Base-by-base conservation (phyloP, 2,113 vertebrate species). In the Bujurquina vittata region DNA sequence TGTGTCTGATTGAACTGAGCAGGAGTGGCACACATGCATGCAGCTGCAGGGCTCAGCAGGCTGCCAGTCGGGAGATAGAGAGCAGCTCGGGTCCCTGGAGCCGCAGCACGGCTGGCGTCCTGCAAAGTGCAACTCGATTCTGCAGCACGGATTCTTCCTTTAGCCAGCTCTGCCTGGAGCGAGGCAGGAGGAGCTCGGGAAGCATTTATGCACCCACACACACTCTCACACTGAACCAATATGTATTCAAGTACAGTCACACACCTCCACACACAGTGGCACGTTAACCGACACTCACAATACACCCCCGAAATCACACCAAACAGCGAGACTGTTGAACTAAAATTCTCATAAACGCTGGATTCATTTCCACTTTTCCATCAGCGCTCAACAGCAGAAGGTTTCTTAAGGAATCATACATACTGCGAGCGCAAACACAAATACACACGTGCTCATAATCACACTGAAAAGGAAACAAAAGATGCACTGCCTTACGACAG, bases 171-270 rank as follows among this genome's bases (percentile, higher is more conserved):
- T 84, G 92, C 91, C 92, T 84, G 86, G 84, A 95, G 93, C 90
- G 67, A 93, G 82, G 88, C 82, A 87, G 88, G 89, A 91, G 91
- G 72, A 87, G 84, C 91, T 91, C 89, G 77, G 87, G 90, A 92
- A 93, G 93, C 93, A 93, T 92, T 94, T 90, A 88, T 90, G 91
- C 92, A 94, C 91, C 93, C 94, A 95, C 95, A 93, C 95, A 94
- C 90, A 82, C 93, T 91, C 88, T 90, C 89, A 54, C 90, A 87
- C 81, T 82, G 33, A 89, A 85, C 90, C 90, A 89, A 92, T 92
- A 91, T 93, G 91, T 92, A 93, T 92, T 94, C 86, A 95, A 92
- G 93, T 81, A 86, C 92, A 92, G 90, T 88, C 91, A 85, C 92
- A 94, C 93, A 92, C 93, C 94, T 93, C 92, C 93, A 92, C 90